Conservation (phyloP, 2,797 vertebrate genomes). For the Lindbergichthys nudifrons region DNA sequence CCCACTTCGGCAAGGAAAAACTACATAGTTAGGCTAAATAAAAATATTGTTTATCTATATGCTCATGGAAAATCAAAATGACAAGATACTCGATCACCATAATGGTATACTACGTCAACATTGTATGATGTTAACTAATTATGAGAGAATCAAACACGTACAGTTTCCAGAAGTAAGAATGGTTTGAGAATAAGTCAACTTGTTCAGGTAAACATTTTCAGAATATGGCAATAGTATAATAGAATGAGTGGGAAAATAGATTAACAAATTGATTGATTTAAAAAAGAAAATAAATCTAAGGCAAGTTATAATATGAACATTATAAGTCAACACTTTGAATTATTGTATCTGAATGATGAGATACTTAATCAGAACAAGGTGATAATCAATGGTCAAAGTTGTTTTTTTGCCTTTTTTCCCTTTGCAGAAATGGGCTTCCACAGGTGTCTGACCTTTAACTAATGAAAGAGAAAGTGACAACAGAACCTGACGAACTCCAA, state of each 20-base stretch:
- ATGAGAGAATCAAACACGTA: not conserved
- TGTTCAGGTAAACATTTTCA: no score
- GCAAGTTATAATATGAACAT: not conserved
- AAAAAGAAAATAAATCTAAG: no score
- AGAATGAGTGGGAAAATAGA: not conserved
- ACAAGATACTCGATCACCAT: not conserved
- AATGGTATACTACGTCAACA: not conserved
- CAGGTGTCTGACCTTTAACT: conserved; percentile 9
- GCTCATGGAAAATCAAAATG: no score
- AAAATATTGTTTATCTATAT: no score
- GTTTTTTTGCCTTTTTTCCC: not conserved
- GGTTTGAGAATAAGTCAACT: not conserved
- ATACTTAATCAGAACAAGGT: not conserved
- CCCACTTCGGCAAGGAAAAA: no score
- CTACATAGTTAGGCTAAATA: no score
- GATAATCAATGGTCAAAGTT: not conserved
- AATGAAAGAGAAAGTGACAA: conserved; percentile 12
- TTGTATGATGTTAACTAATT: not conserved
- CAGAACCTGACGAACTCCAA: conserved; percentile 15
- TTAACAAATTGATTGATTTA: not conserved
- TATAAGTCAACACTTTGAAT: not conserved
- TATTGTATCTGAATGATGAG: not conserved
- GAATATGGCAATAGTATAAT: not conserved
- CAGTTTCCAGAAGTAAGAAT: not conserved
- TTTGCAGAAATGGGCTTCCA: not conserved